Evolutionary conservation across 2,888 invertebrate genomes (phyloP).

Genomic region (Oligia strigilis): DNA sequence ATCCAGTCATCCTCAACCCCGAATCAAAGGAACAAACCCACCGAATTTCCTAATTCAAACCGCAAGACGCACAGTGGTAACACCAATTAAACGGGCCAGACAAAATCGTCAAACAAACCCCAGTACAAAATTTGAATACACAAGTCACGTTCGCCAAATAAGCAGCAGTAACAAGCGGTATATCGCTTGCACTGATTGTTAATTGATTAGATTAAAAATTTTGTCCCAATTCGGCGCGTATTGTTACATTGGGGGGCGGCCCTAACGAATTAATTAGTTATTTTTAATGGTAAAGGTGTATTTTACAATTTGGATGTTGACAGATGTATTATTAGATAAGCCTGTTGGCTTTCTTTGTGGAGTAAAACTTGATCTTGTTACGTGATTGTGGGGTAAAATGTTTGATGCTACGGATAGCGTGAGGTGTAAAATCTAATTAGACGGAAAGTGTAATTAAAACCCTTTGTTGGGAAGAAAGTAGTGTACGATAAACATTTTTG

Average conservation of each 20-base stretch:
- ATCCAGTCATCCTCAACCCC: slow-evolving; percentile 2
- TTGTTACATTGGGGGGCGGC: slow-evolving; percentile 83
- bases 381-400: slow-evolving; percentile 59
- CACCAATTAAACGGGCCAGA: slow-evolving; percentile 83
- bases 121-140: slow-evolving; percentile 84
- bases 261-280: slow-evolving; percentile 83
- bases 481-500: not conserved
- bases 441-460: slow-evolving; percentile 12
- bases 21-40: slow-evolving; percentile 23
- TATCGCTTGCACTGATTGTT: slow-evolving; percentile 91
- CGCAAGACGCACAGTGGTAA: slow-evolving; percentile 76
- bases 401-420: slow-evolving; percentile 24
- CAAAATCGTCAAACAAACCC: slow-evolving; percentile 87
- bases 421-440: slow-evolving; percentile 24
- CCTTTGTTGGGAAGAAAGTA: not conserved
- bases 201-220: slow-evolving; percentile 91
- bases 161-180: slow-evolving; percentile 89
- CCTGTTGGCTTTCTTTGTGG: slow-evolving; percentile 62
- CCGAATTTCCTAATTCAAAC: slow-evolving; percentile 43
- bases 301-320: slow-evolving; percentile 87
- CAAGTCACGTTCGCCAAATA: slow-evolving; percentile 90
- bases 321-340: slow-evolving; percentile 75
- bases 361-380: slow-evolving; percentile 57
- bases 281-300: slow-evolving; percentile 84
- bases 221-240: slow-evolving; percentile 85